These are phyloP conservation scores for Chaetophractus vellerosus DNA, from an alignment of 2,797 vertebrate species.

Conservation along the genomic window DNA sequence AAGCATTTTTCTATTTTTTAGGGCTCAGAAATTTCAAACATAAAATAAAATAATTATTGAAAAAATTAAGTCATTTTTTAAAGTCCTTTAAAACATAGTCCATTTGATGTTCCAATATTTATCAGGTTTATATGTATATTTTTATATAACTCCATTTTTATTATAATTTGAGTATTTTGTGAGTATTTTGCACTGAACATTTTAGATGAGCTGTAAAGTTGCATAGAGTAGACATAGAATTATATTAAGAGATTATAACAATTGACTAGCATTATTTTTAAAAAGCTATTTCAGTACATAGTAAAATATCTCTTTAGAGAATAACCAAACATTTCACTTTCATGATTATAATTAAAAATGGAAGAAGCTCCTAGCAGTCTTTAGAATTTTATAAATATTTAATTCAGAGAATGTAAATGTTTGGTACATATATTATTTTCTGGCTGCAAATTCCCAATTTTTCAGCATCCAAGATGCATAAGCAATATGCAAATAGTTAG, in stretches of 20 bases:
- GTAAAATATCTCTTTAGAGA: slow-evolving; percentile 63
- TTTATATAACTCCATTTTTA: slow-evolving; percentile 48
- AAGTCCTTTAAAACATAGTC: slow-evolving; percentile 42
- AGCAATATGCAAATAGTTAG: slow-evolving; percentile 86
- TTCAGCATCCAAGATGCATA: slow-evolving; percentile 71
- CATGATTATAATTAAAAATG: slow-evolving; percentile 73
- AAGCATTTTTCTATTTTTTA: not conserved
- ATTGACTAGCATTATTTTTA: slow-evolving; percentile 38
- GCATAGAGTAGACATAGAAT: not conserved
- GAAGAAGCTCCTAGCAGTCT: slow-evolving; percentile 44
- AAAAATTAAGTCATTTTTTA: slow-evolving; percentile 32
- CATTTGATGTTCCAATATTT: slow-evolving; percentile 61
- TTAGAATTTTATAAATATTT: slow-evolving; percentile 74
- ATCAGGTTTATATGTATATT: not conserved
- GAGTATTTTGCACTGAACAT: not conserved
- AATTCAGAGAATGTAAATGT: slow-evolving; percentile 68
- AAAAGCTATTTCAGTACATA: slow-evolving; percentile 4
- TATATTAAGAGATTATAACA: slow-evolving; percentile 59
- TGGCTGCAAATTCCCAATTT: slow-evolving; percentile 69
- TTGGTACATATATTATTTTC: slow-evolving; percentile 77
- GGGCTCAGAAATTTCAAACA: not conserved
- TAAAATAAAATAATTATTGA: not conserved
- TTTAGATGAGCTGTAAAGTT: slow-evolving; percentile 36
- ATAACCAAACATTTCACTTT: slow-evolving; percentile 65
- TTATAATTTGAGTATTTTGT: slow-evolving; percentile 30